phyloP scores from a whole-genome alignment of 2,113 vertebrate species.

The Coreoperca whiteheadi region DNA sequence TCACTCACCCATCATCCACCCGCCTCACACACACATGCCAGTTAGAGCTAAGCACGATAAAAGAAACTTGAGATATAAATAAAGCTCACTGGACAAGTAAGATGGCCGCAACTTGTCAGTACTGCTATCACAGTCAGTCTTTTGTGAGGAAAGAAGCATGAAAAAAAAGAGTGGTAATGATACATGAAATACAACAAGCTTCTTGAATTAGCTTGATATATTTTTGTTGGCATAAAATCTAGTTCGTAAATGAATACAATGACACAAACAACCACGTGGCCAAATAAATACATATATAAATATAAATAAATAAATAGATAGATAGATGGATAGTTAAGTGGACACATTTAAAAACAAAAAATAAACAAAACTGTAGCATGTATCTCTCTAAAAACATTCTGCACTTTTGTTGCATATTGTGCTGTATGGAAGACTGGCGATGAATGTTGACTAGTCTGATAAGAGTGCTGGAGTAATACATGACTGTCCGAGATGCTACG shows the following conservation, averaged over 20 bases:
- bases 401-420: conserved; percentile 81
- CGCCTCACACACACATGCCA: conserved; percentile 24
- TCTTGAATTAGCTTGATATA: conserved; percentile 28
- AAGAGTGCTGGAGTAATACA: conserved; percentile 66
- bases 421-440: conserved; percentile 84
- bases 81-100: conserved; percentile 17
- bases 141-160: neutral
- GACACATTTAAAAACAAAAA: conserved; percentile 40
- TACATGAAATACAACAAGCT: neutral
- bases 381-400: conserved; percentile 68
- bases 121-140: conserved; percentile 19
- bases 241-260: conserved; percentile 41
- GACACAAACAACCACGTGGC: conserved; percentile 24
- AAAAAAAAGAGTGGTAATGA: conserved; percentile 5
- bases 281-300: conserved; percentile 47
- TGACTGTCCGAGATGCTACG: conserved; percentile 69
- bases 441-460: conserved; percentile 66
- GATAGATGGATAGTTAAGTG: conserved; percentile 30
- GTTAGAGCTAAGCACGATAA: conserved; percentile 44
- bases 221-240: conserved; percentile 48
- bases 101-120: conserved; percentile 25
- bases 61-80: conserved; percentile 34
- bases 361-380: conserved; percentile 46
- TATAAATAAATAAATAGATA: conserved; percentile 45
- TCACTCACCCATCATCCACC: conserved; percentile 38